phyloP scores from a whole-genome alignment of 1,140 invertebrate genomes.

The Hesperophylax magnus region DNA sequence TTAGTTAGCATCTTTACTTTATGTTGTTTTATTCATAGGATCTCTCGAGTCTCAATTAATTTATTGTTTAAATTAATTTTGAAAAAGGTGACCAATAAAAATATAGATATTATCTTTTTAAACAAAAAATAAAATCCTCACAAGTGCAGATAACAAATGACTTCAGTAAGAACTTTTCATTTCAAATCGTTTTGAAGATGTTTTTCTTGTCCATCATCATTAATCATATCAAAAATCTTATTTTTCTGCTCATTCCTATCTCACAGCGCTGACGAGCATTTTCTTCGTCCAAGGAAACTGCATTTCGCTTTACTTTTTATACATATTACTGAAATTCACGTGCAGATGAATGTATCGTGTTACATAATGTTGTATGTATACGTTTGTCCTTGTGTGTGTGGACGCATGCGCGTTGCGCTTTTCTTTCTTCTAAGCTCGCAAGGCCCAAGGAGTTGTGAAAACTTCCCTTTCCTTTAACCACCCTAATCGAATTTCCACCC shows the following conservation, averaged over 20 bases:
- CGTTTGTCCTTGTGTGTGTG: neutral
- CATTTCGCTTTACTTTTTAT: neutral
- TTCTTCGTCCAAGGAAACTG: no score
- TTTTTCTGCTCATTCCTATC: neutral
- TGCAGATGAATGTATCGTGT: neutral
- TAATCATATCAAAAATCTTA: neutral
- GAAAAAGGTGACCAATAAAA: no score
- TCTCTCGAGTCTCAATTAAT: no score
- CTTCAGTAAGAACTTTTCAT: neutral
- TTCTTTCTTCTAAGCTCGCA: conserved; percentile 50
- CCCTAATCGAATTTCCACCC: conserved; percentile 46
- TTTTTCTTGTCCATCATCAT: conserved; percentile 18
- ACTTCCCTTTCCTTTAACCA: conserved; percentile 33
- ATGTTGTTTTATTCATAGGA: no score
- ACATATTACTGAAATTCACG: neutral
- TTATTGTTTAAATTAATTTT: no score
- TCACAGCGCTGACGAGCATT: neutral
- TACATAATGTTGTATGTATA: neutral
- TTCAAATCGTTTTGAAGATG: neutral
- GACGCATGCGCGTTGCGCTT: conserved; percentile 46
- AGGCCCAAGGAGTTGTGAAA: conserved; percentile 42
- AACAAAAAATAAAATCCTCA: no score
- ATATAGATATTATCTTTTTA: no score
- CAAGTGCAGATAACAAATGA: neutral
- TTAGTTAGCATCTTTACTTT: no score